These are phyloP conservation scores for Anarhynchus alexandrinus DNA, from an alignment of 2,113 vertebrate genomes.

Conservation along the genomic window DNA sequence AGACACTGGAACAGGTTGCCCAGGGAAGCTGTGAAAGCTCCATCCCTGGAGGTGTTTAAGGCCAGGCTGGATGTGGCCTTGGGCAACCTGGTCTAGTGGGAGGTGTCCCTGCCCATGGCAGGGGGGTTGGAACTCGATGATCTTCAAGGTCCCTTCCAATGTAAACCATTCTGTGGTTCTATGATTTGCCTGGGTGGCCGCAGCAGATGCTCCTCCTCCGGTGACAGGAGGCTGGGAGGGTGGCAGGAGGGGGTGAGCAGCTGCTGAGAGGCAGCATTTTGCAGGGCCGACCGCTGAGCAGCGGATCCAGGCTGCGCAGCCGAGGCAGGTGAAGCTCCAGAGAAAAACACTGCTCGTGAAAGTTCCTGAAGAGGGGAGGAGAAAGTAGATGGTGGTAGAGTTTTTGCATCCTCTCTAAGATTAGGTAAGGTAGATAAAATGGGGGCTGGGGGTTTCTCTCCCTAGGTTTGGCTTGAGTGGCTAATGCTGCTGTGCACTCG, in stretches of 20 bases:
- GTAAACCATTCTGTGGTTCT: too few relatives aligned
- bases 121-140: too few relatives aligned
- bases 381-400: not conserved
- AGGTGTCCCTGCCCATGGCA: too few relatives aligned
- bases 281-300: not conserved
- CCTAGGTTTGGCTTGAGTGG: not conserved
- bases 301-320: not conserved
- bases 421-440: not conserved
- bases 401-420: not conserved
- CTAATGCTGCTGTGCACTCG: rapidly evolving
- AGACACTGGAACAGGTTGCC: too few relatives aligned
- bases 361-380: not conserved
- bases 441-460: not conserved
- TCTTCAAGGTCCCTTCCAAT: too few relatives aligned
- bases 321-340: not conserved
- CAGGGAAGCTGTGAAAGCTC: too few relatives aligned
- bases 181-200: not conserved
- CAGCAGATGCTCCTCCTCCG: rapidly evolving
- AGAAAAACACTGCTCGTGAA: not conserved
- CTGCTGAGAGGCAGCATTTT: not conserved
- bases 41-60: too few relatives aligned
- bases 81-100: too few relatives aligned
- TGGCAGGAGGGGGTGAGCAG: not conserved
- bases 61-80: too few relatives aligned
- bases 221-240: not conserved